Percentiles rank a stretch among this genome's conserved stretches.
Conservation (phyloP, 1,140 invertebrate genomes). For the Drosophila grimshawi region DNA sequence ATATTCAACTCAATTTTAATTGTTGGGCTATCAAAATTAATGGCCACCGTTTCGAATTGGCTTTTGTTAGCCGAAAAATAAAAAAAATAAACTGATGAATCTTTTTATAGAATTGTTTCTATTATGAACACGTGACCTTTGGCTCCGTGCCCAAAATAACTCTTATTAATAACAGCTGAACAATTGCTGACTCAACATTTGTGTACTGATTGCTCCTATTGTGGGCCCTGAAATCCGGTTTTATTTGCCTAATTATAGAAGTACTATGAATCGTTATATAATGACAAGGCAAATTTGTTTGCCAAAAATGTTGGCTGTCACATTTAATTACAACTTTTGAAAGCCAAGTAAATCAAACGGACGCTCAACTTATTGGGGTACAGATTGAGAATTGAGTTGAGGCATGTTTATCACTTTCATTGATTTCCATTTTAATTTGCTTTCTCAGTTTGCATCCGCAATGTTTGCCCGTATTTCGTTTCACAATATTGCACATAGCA, state of each 20-base stretch:
- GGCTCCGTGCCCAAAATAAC: neutral
- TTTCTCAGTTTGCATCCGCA: conserved; percentile 8
- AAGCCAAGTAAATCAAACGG: neutral
- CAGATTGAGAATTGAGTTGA: conserved; percentile 26
- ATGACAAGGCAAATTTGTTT: conserved; percentile 1
- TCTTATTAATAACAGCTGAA: conserved; percentile 7
- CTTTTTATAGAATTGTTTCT: conserved; percentile 23
- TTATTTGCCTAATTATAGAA: neutral
- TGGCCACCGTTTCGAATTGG: conserved; percentile 1
- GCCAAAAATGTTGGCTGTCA: neutral
- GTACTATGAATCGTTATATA: neutral
- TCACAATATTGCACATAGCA: conserved; percentile 19
- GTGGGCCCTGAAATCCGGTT: neutral
- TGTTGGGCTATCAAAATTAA: conserved; percentile 21
- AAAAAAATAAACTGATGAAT: conserved; percentile 17
- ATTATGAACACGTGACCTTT: conserved; percentile 31
- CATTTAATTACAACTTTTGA: conserved; percentile 14
- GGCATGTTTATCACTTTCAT: conserved; percentile 46
- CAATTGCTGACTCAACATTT: neutral
- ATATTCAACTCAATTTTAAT: conserved; percentile 25
- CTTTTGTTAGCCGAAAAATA: conserved; percentile 7
- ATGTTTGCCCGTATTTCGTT: neutral
- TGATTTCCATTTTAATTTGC: conserved; percentile 36
- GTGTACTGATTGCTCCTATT: conserved; percentile 1
- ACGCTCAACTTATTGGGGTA: conserved; percentile 10